Conservation (phyloP, 2,113 vertebrate species). For the Calyptommatus sinebrachiatus region DNA sequence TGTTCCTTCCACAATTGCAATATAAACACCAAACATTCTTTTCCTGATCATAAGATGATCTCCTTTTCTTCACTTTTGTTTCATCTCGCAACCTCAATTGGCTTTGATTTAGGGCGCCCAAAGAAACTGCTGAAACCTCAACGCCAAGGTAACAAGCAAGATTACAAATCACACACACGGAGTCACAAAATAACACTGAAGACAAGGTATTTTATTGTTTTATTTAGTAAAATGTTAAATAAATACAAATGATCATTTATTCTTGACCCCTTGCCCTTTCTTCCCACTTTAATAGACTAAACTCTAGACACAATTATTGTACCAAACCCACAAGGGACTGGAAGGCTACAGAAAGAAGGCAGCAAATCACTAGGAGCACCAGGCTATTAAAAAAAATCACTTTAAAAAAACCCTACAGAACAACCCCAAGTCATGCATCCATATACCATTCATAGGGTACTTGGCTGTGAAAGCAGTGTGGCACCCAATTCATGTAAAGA, state of each 20-base stretch:
- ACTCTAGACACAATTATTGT: conserved; percentile 91
- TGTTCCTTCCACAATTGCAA: background rate
- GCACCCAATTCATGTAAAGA: conserved; percentile 55
- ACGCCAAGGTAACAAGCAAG: background rate
- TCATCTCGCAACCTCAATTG: background rate
- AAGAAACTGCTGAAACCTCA: too few species aligned
- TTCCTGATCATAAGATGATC: background rate
- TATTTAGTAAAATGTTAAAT: conserved; percentile 99
- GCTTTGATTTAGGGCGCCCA: background rate
- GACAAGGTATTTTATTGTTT: conserved; percentile 83
- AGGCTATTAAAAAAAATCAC: conserved; percentile 57
- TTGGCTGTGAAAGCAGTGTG: conserved; percentile 49
- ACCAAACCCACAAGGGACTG: conserved; percentile 89
- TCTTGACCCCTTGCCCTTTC: conserved; percentile 81
- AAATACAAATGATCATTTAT: conserved; percentile 99
- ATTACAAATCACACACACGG: background rate
- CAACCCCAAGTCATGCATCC: conserved; percentile 50
- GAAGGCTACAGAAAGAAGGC: conserved; percentile 81
- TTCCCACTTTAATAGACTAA: conserved; percentile 83
- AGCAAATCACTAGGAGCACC: conserved; percentile 85
- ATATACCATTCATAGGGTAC: conserved; percentile 31
- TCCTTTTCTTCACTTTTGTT: background rate
- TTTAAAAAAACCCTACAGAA: conserved; percentile 1
- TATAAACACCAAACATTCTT: background rate
- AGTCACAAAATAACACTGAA: conserved; percentile 54